These are phyloP conservation scores for Enteromius radiatus DNA, from an alignment of 2,797 vertebrate genomes.

Conservation along the genomic window DNA sequence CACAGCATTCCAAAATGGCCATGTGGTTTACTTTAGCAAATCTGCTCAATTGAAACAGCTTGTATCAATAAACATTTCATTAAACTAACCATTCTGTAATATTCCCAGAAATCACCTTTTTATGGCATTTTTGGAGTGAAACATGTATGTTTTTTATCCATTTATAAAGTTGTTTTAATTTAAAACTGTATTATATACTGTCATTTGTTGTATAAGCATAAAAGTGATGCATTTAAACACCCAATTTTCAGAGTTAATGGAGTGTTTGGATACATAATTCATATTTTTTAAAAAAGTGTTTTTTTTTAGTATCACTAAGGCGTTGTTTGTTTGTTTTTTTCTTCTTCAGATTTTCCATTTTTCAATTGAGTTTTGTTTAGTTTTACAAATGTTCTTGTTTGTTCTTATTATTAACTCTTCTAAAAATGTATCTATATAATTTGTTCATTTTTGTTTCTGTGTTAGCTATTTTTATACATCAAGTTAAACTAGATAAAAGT, in stretches of 20 bases:
- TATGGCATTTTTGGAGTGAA: not conserved
- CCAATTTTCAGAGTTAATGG: not conserved
- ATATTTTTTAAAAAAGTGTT: not conserved
- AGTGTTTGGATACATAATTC: not conserved
- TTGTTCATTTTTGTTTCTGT: not conserved
- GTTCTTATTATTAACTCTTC: not conserved
- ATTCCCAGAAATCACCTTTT: slow-evolving; percentile 7
- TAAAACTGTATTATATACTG: not conserved
- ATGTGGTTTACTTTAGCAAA: not conserved
- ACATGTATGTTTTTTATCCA: not conserved
- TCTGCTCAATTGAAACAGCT: not conserved
- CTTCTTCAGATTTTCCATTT: not conserved
- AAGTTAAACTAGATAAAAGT: not conserved
- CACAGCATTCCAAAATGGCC: not conserved
- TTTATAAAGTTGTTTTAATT: not conserved
- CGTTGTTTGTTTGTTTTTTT: not conserved
- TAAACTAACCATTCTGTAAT: not conserved
- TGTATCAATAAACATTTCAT: not conserved
- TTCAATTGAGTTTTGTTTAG: not conserved
- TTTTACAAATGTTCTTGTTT: not conserved
- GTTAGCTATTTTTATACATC: not conserved
- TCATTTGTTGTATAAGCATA: not conserved
- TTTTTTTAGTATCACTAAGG: no score
- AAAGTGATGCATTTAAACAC: not conserved
- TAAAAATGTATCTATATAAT: not conserved